These are phyloP conservation scores for Parnassius orleans DNA, from an alignment of 2,888 invertebrate species.

Conservation along the genomic window DNA sequence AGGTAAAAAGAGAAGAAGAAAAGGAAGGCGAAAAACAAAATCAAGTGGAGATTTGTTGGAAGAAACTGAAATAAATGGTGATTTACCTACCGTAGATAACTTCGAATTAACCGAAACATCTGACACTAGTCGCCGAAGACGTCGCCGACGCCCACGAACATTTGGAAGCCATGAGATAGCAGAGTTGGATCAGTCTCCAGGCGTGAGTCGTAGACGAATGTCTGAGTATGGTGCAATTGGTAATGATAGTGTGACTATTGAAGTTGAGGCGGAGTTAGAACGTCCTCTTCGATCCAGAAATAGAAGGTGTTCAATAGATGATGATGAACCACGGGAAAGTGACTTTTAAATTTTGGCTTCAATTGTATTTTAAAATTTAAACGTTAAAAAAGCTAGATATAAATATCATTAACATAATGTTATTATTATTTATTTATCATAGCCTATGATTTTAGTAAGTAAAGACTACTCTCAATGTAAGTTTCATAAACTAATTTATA, in stretches of 20 bases:
- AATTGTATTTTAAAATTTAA: no score
- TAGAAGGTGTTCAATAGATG: conserved; percentile 59
- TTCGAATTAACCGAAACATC: conserved; percentile 53
- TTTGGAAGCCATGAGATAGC: conserved; percentile 74
- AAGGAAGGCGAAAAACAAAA: conserved; percentile 73
- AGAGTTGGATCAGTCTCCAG: conserved; percentile 69
- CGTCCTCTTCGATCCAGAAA: conserved; percentile 54
- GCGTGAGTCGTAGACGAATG: conserved; percentile 64
- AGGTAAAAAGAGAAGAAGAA: conserved; percentile 61
- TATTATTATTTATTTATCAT: no score
- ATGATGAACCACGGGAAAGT: conserved; percentile 72
- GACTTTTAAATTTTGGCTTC: conserved; percentile 47
- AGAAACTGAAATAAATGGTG: conserved; percentile 69
- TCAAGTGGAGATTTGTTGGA: conserved; percentile 75
- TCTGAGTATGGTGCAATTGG: conserved; percentile 55
- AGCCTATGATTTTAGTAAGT: no score
- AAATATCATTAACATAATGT: no score
- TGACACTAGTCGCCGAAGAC: conserved; percentile 44
- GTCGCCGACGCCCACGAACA: conserved; percentile 50
- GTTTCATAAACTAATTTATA: no score
- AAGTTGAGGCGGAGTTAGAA: conserved; percentile 51
- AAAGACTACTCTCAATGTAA: no score
- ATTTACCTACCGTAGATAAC: conserved; percentile 56
- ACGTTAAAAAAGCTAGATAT: no score
- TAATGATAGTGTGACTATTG: conserved; percentile 50